Base-by-base conservation (phyloP, 2,888 invertebrate genomes). In the Spilarctia lutea region DNA sequence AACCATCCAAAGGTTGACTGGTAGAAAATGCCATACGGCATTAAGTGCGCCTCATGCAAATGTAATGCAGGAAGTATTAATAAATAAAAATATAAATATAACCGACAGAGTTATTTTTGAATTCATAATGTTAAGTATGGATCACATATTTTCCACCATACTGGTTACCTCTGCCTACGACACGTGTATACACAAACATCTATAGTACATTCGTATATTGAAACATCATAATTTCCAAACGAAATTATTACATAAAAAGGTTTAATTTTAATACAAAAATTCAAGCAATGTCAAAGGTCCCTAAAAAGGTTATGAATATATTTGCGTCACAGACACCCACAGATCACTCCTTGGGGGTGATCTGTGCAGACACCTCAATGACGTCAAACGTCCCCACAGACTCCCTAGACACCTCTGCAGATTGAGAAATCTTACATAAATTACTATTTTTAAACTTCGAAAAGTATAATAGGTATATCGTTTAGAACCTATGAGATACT, bases 321-420 rank as follows among this genome's bases (percentile, higher is more conserved):
- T 35, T 63, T 74, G 80, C 83, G 83, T 81, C 83, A 79, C n/a
- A 65, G 66, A 73, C 45, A 65, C 65, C 67, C 33, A 3, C n/a
- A n/a, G n/a, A n/a, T n/a, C n/a, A n/a, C n/a, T n/a, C n/a, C n/a
- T n/a, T n/a, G n/a, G n/a, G n/a, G n/a, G n/a, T n/a, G n/a, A n/a
- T n/a, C n/a, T n/a, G n/a, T n/a, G n/a, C n/a, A n/a, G n/a, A n/a
- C n/a, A n/a, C 2, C 33, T 33, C 73, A 6, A 60, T 81, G 81
- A 83, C 82, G 83, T 83, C 75, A 83, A 66, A 76, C 72, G 18
- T 45, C 42, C 24, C 4, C 27, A n/a, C n/a, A n/a, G 42, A 45
- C 68, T 30, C 69, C 24, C 52, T 20, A 45, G 45, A 20, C 2
- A 33, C 33, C 33, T 33, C 2, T 2, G 8, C 10, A n/a, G 60